Conservation (phyloP, 2,113 vertebrate species). For the Sprattus sprattus region DNA sequence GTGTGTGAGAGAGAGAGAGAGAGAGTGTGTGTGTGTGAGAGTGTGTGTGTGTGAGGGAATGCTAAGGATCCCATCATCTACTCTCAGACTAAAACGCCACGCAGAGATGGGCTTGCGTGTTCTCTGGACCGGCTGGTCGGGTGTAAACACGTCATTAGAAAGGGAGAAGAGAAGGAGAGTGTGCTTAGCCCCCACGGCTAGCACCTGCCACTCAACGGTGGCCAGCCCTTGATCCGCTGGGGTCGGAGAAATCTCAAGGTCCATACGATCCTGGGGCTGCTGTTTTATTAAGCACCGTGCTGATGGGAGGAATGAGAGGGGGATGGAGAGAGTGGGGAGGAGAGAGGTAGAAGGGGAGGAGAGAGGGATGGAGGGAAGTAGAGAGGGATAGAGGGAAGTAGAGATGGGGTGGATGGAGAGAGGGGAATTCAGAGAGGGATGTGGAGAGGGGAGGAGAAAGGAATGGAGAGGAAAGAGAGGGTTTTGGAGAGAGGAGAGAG, state of each 20-base stretch:
- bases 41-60: no score
- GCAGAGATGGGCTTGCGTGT: no score
- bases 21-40: no score
- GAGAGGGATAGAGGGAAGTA: no score
- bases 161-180: slow-evolving; percentile 29
- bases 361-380: background rate
- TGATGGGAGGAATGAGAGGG: background rate
- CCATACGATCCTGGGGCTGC: slow-evolving; percentile 36
- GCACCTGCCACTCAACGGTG: slow-evolving; percentile 34
- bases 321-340: no score
- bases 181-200: slow-evolving; percentile 37
- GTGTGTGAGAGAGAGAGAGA: no score
- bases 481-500: no score
- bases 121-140: no score
- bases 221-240: slow-evolving; percentile 10
- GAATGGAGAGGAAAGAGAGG: no score
- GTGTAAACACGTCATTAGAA: no score
- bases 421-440: background rate
- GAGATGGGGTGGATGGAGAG: no score
- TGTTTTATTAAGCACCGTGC: slow-evolving; percentile 30
- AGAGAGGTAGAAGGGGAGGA: background rate
- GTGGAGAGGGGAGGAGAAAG: no score
- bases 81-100: background rate
- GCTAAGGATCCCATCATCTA: background rate
- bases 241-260: slow-evolving; percentile 43